phyloP scores from a whole-genome alignment of 1,140 invertebrate species.

The Hermetia illucens region DNA sequence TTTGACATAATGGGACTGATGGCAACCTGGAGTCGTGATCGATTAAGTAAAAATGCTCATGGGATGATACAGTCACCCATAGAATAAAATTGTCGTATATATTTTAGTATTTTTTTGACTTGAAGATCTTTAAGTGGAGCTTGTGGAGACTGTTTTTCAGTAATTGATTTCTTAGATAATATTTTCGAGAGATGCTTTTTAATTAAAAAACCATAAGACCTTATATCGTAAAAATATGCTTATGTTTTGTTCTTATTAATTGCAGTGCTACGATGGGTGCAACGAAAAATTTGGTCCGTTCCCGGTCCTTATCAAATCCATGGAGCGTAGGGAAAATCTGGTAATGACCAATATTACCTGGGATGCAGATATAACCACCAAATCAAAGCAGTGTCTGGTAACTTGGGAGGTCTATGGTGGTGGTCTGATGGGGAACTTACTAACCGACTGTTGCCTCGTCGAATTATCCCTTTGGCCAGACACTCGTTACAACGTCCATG shows the following conservation, averaged over 20 bases:
- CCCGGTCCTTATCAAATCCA: conserved; percentile 9
- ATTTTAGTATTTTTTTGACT: no score
- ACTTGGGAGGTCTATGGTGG: conserved; percentile 35
- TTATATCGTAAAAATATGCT: no score
- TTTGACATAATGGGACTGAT: no score
- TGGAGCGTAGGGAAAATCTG: conserved; percentile 9
- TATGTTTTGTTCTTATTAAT: conserved; percentile 2
- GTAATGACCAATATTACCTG: conserved; percentile 12
- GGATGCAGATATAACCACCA: conserved; percentile 12
- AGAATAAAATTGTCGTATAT: no score
- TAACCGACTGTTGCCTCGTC: conserved; percentile 31
- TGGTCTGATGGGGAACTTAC: conserved; percentile 34
- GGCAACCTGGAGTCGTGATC: no score
- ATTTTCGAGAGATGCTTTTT: no score
- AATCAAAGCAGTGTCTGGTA: conserved; percentile 26
- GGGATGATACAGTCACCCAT: no score
- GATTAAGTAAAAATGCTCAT: no score
- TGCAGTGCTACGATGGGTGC: conserved; percentile 14
- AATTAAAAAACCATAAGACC: no score
- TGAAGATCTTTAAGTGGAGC: no score
- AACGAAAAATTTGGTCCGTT: conserved; percentile 11
- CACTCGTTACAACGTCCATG: conserved; percentile 31
- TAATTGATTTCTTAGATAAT: no score
- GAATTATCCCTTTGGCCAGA: conserved; percentile 34
- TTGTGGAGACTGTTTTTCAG: conserved; percentile 4